Evolutionary conservation across 2,888 invertebrate genomes (phyloP).

Genomic region (Tricholauxania praeusta): DNA sequence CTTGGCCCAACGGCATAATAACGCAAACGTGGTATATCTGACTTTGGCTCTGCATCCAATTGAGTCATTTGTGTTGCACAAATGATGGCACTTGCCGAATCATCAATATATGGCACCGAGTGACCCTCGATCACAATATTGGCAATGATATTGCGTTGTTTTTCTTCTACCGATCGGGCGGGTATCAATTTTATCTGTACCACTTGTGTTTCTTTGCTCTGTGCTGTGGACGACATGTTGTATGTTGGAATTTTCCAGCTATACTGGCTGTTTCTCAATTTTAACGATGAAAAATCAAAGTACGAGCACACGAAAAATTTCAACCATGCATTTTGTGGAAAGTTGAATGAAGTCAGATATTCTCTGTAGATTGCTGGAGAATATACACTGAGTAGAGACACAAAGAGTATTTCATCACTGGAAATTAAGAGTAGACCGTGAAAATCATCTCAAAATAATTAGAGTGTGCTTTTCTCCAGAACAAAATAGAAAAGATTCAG

Average conservation of each 20-base stretch:
- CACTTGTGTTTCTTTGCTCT: slow-evolving; percentile 47
- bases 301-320: neutral
- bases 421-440: no score
- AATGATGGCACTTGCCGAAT: slow-evolving; percentile 45
- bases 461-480: no score
- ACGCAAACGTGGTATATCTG: slow-evolving; percentile 46
- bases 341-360: no score
- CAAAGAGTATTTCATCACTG: no score
- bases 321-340: no score
- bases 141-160: slow-evolving; percentile 58
- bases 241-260: slow-evolving; percentile 11
- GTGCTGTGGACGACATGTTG: neutral
- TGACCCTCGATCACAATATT: slow-evolving; percentile 56
- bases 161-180: slow-evolving; percentile 56
- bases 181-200: slow-evolving; percentile 58
- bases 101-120: slow-evolving; percentile 57
- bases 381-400: no score
- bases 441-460: no score
- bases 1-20: slow-evolving; percentile 63
- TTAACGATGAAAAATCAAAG: neutral
- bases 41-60: slow-evolving; percentile 34
- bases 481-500: no score
- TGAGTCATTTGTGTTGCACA: slow-evolving; percentile 12
- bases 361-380: no score
- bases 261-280: neutral